Evolutionary conservation across 2,888 invertebrate genomes (phyloP), one percentile per base, ranked within the genome.

Genomic region (Synanthedon tipuliformis): DNA sequence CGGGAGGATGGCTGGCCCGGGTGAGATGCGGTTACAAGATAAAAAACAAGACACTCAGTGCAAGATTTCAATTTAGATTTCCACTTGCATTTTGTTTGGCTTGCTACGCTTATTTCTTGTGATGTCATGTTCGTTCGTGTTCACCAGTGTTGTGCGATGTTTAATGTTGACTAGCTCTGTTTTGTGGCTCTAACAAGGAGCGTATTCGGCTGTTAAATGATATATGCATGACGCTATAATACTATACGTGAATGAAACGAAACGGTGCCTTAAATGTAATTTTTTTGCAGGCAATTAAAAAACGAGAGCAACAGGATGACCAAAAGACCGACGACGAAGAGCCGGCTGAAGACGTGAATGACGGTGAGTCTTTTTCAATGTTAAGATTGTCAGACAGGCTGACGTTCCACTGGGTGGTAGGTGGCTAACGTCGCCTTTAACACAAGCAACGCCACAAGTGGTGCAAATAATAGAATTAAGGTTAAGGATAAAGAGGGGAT

Each of bases 1-100:
- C 87, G 57, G 80, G 87, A 78, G 86, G 83, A 80, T 87, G 86
- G 87, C 77, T 86, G 62, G 78, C 86, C 64, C 83, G 87, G 85
- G 87, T 87, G 79, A 84, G 86, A 84, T 80, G 64, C 69, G 67
- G 75, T 65, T 68, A 66, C 69, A 63, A 71, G 81, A 83, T 82
- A 78, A 68, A 23, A 23, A 68, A 61, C 16, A 34, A 65, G 68
- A 77, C 77, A 76, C 73, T 74, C 76, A 66, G 66, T 67, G 63
- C 68, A 67, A 81, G 82, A 85, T 84, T 82, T 81, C 77, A 79
- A 84, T 82, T 83, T 78, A 83, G 80, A 84, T 83, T 71, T 67
- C 62, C 34, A 34, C 57, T 64, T 77, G 74, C 67, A 71, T 75
- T 78, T 75, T 75, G 67, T 78, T 77, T 80, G 69, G 76, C 75